phyloP scores from a whole-genome alignment of 2,113 vertebrate species.

The Dipodomys ordii region DNA sequence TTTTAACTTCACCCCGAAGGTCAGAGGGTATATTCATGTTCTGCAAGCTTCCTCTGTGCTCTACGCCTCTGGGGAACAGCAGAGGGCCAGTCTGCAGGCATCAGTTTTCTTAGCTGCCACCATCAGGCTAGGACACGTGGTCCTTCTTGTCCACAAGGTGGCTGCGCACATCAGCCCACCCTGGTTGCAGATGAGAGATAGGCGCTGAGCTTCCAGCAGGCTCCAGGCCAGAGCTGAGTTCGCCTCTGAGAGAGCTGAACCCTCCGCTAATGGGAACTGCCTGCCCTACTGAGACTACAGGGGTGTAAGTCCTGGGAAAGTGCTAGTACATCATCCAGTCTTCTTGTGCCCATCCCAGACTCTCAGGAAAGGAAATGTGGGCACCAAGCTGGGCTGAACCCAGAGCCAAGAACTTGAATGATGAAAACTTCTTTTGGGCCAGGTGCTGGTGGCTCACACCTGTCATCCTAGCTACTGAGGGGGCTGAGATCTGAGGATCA shows the following conservation, averaged over 20 bases:
- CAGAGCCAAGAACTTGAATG: background rate
- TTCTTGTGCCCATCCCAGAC: background rate
- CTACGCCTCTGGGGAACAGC: background rate
- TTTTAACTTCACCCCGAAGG: background rate
- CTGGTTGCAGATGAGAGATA: background rate
- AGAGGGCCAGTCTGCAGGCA: background rate
- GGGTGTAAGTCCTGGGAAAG: background rate
- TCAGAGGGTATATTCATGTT: accelerated
- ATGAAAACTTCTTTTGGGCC: background rate
- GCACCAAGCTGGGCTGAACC: background rate
- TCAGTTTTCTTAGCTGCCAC: background rate
- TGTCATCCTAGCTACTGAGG: too few species aligned
- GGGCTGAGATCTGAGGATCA: too few species aligned
- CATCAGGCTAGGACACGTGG: background rate
- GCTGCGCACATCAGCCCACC: background rate
- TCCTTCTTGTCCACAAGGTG: background rate
- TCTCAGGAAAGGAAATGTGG: background rate
- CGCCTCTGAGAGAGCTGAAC: too few species aligned
- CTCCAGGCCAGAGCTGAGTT: too few species aligned
- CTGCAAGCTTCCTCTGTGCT: background rate
- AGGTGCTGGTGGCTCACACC: too few species aligned
- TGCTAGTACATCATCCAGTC: background rate
- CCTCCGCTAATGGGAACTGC: background rate
- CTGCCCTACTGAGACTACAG: background rate
- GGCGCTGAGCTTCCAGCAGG: background rate